A percentile compares a stretch with the other conserved stretches of the same genome.
Conservation (phyloP, 2,113 vertebrate genomes). For the Pimephales promelas region DNA sequence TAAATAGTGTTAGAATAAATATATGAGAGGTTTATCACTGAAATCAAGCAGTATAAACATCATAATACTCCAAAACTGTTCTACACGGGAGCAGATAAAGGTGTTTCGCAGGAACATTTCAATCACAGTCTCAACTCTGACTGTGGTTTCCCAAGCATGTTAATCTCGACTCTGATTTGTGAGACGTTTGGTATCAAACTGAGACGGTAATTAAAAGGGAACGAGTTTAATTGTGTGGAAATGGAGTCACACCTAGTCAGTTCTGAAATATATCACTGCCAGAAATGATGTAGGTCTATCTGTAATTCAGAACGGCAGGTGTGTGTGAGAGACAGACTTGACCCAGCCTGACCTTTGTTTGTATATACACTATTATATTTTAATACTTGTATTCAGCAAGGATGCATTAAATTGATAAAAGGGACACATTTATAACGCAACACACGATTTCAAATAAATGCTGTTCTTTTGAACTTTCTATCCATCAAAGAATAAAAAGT, state of each 20-base stretch:
- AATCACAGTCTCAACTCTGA: background rate
- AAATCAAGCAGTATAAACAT: too few relatives aligned
- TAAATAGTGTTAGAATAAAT: too few relatives aligned
- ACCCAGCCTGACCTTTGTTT: background rate
- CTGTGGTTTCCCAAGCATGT: background rate
- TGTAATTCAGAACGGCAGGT: conserved; percentile 19
- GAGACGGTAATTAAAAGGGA: conserved; percentile 39
- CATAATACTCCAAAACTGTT: too few relatives aligned
- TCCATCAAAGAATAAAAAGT: too few relatives aligned
- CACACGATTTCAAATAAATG: too few relatives aligned
- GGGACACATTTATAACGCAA: too few relatives aligned
- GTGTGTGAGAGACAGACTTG: background rate
- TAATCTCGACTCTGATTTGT: background rate
- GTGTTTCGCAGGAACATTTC: conserved; percentile 4
- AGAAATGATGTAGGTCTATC: conserved; percentile 17
- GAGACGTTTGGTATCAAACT: conserved; percentile 18
- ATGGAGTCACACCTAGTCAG: conserved; percentile 23
- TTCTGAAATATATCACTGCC: conserved; percentile 24
- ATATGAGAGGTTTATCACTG: too few relatives aligned
- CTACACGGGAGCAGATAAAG: conserved; percentile 1
- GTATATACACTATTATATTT: too few relatives aligned
- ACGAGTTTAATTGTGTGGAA: conserved; percentile 44
- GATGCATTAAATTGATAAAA: too few relatives aligned
- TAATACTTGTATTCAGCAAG: background rate
- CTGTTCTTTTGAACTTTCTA: too few relatives aligned